Percentiles rank a stretch among this genome's conserved stretches.
Evolutionary conservation across 2,113 vertebrate species (phyloP).

Genomic region (Acanthochromis polyacanthus): DNA sequence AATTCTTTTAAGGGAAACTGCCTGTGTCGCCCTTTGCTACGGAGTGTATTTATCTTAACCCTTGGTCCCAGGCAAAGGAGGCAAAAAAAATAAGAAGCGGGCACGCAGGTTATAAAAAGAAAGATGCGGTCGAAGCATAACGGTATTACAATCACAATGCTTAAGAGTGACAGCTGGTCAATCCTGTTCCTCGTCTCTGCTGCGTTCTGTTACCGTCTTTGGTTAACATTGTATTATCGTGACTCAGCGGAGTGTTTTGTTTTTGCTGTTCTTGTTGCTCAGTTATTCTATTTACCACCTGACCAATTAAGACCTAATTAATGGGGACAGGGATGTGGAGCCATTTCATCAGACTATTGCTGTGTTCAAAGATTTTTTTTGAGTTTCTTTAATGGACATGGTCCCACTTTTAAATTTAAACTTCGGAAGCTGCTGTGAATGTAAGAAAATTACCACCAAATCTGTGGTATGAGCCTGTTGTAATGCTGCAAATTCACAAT

Average conservation of each 20-base stretch:
- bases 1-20: conserved; percentile 38
- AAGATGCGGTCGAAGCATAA: conserved; percentile 44
- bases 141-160: conserved; percentile 42
- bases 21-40: neutral
- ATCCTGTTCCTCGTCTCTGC: conserved; percentile 17
- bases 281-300: conserved; percentile 35
- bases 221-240: conserved; percentile 12
- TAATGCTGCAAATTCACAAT: neutral
- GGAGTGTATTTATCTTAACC: conserved; percentile 5
- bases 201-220: conserved; percentile 47
- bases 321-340: conserved; percentile 8
- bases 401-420: conserved; percentile 21
- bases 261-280: conserved; percentile 15
- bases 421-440: conserved; percentile 6
- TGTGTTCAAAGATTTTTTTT: conserved; percentile 24
- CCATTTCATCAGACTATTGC: conserved; percentile 21
- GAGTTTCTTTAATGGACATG: conserved; percentile 7
- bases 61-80: conserved; percentile 51
- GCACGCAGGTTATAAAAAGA: neutral
- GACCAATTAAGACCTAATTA: conserved; percentile 30
- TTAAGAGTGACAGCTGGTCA: conserved; percentile 23
- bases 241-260: conserved; percentile 17
- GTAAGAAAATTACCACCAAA: neutral
- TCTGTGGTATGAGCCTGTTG: neutral
- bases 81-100: conserved; percentile 1